Conservation (phyloP, 2,113 vertebrate genomes). For the Perca schrenkii region DNA sequence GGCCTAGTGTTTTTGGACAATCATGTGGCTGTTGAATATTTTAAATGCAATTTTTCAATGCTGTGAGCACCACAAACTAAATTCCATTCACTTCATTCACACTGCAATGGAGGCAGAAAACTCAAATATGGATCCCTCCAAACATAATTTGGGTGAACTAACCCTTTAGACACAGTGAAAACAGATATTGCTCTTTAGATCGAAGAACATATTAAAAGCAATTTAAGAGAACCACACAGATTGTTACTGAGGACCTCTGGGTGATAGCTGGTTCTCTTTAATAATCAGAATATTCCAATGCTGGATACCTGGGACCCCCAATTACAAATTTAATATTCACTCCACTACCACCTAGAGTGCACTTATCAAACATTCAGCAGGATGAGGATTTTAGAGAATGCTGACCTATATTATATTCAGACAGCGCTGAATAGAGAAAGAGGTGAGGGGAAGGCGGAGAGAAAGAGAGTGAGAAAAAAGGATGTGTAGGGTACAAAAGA, state of each 20-base stretch:
- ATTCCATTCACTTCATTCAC: neutral
- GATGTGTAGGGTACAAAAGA: constrained; percentile 9
- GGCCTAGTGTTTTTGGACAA: neutral
- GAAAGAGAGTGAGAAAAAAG: constrained; percentile 18
- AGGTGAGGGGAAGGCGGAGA: constrained; percentile 5
- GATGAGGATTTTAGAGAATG: constrained; percentile 67
- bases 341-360: constrained; percentile 72
- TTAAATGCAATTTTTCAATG: constrained; percentile 14
- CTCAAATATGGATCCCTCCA: neutral
- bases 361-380: constrained; percentile 76
- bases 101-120: neutral
- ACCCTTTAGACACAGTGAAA: constrained; percentile 4
- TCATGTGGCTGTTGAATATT: neutral
- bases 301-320: constrained; percentile 52
- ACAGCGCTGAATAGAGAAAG: constrained; percentile 46
- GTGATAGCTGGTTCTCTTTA: constrained; percentile 46
- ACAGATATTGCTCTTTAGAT: constrained; percentile 13
- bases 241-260: constrained; percentile 4
- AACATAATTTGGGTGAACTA: neutral
- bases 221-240: constrained; percentile 37
- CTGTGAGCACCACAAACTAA: neutral
- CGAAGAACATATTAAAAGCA: constrained; percentile 30
- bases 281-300: constrained; percentile 56
- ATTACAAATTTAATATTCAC: constrained; percentile 75
- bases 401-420: constrained; percentile 81